A percentile compares a stretch with the other conserved stretches of the same genome.
phyloP scores from a whole-genome alignment of 2,888 invertebrate genomes.

The Luperina nickerlii region DNA sequence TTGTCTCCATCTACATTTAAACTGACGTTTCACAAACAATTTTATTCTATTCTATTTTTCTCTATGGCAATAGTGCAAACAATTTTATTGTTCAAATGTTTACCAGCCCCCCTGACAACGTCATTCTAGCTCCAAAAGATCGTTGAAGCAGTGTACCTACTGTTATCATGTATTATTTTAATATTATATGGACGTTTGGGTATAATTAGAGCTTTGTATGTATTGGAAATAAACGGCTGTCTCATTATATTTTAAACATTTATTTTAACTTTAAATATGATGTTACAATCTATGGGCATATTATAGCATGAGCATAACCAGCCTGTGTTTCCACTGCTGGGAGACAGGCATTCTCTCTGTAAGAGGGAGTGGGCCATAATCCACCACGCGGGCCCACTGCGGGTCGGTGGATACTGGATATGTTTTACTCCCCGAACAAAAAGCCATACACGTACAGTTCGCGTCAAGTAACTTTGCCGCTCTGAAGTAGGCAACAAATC shows the following conservation, averaged over 20 bases:
- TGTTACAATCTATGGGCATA: too few relatives aligned
- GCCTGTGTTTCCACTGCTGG: too few relatives aligned
- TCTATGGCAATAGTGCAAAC: too few relatives aligned
- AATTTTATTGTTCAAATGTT: not conserved
- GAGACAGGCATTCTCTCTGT: too few relatives aligned
- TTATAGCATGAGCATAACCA: too few relatives aligned
- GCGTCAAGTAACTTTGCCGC: too few relatives aligned
- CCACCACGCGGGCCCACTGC: too few relatives aligned
- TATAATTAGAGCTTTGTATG: not conserved
- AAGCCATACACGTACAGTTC: not conserved
- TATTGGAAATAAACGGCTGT: conserved; percentile 1
- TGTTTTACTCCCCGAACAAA: not conserved
- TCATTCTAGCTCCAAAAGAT: not conserved
- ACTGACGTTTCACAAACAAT: not conserved
- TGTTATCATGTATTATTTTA: not conserved
- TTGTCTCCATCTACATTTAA: not conserved
- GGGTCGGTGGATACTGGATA: too few relatives aligned
- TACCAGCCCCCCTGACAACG: not conserved
- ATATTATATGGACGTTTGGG: not conserved
- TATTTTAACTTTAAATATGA: not conserved
- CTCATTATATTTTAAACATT: not conserved
- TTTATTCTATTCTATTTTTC: too few relatives aligned
- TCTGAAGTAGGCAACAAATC: too few relatives aligned
- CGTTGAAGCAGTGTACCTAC: not conserved
- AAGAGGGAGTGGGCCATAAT: too few relatives aligned